Evolutionary conservation across 53 echinoderm and acorn worm species (phyloP), one percentile per base, ranked within the genome.

Genomic region (Actinopyga echinites): DNA sequence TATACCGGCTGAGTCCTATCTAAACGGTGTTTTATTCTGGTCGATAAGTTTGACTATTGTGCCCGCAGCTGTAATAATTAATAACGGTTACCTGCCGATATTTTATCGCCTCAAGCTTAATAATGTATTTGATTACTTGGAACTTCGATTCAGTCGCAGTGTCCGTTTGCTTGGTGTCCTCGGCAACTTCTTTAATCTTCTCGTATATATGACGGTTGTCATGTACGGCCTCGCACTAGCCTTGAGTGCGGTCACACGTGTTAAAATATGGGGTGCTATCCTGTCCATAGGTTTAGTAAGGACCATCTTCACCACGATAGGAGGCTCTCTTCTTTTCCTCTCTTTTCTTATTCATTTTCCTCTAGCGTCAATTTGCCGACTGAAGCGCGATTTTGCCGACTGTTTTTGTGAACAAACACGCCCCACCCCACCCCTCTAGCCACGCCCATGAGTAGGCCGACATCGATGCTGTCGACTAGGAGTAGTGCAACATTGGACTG

Each of bases 101-200:
- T 62, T 80, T 36, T 80, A 62, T 43, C 63, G 81, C 10, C 63
- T 80, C 23, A 59, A 44, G 23, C 45, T 80, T 32, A 34, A 80
- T 61, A 80, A 62, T 34, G 63, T 80, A 8, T 80, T 80, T 37
- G 81, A 80, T 38, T 80, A 80, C 28, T 62, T 80, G 37, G 35
- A 80, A 43, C 15, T 80, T 1, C 60, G 81, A 38, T 80, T 80
- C 35, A 80, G 35, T 44, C 60, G 81, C 22, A 60, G 7, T 12
- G 81, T 80, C 30, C 60, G 81, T 40, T 80, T 80, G 58, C n/a
- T 80, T 7, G 81, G 81, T 20, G 81, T 80, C 19, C 63, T 80
- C 4, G 60, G 60, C 7, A 80, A 80, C 17, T 80, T 60, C 17
- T 61, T 42, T 15, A 80, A 80, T 29, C 81, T 80, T 22, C 81